Base-by-base conservation (phyloP, 1,140 invertebrate genomes). In the Temnothorax curvispinosus region DNA sequence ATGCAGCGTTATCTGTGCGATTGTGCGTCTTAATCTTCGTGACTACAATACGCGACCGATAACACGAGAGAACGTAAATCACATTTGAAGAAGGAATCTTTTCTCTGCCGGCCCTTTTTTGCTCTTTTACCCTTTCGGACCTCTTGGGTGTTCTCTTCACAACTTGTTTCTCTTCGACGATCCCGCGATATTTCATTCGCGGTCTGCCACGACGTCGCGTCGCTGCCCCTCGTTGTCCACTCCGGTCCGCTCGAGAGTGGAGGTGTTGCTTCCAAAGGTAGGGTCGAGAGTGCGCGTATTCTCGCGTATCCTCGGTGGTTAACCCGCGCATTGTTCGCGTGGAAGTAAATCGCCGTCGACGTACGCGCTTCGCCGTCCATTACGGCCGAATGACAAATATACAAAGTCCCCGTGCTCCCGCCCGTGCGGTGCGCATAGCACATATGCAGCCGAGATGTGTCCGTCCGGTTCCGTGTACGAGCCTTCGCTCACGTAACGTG, bases 151-250 rank as follows among this genome's bases (percentile, higher is more conserved):
- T 82, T 56, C 38, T 69, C 64, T 69, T 47, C 13, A 47, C 67
- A 44, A 84, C 69, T 75, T 67, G 80, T 82, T 82, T 58, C 80
- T 82, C 78, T 71, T 58, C 54, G 52, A 27, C 7, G 80, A 8
- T 74, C 38, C 54, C 52, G 69, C 56, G 69, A 84, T 84, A 84
- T 84, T 84, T 84, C 80, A 84, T 84, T 84, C 80, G 67, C 80
- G 80, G 54, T 74, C 44, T 56, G 54, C 80, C 58, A 50, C 80
- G 69, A 82, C 27, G 27, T 27, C 27, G 27, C 67, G 54, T 81
- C 78, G 15, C 78, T 58, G 38, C 6, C 80, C 67, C 67, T 47
- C 41, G 80, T 72, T 54, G 65, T 74, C 65, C 65, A 71, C 38
- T 27, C 27, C 27, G 27, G 27, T 27, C 27, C 1, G 27, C 69